phyloP scores from a whole-genome alignment of 2,113 vertebrate genomes.

The Tympanuchus pallidicinctus region DNA sequence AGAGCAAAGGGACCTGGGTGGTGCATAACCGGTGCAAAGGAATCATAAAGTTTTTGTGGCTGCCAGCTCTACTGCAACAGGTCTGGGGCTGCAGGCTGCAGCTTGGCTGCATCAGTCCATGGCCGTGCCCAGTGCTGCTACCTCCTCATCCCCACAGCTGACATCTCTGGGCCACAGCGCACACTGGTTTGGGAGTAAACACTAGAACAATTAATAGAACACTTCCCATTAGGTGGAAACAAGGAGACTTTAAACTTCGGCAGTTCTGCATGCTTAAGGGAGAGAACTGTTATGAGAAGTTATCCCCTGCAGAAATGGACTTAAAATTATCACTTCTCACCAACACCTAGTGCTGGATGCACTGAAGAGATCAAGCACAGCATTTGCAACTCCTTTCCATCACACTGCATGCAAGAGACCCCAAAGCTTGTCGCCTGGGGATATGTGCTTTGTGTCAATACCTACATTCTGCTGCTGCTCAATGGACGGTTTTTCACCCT shows the following conservation, averaged over 20 bases:
- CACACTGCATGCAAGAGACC: rapidly evolving
- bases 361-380: not conserved
- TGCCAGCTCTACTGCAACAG: not conserved
- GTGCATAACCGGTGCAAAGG: not conserved
- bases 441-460: not conserved
- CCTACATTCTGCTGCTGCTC: not conserved
- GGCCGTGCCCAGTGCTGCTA: rapidly evolving
- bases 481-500: not conserved
- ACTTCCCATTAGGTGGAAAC: not conserved
- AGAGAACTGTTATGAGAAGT: not conserved
- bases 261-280: rapidly evolving
- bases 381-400: not conserved
- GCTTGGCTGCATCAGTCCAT: not conserved
- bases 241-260: not conserved
- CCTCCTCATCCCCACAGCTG: not conserved
- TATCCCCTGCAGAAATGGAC: not conserved
- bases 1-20: not conserved
- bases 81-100: not conserved
- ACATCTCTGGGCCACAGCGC: not conserved
- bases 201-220: not conserved
- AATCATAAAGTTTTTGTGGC: not conserved
- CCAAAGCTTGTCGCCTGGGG: not conserved
- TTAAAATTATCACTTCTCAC: not conserved
- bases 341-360: not conserved
- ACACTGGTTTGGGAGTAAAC: rapidly evolving